Conservation (phyloP, 2,888 invertebrate genomes). For the Agonopterix arenella region DNA sequence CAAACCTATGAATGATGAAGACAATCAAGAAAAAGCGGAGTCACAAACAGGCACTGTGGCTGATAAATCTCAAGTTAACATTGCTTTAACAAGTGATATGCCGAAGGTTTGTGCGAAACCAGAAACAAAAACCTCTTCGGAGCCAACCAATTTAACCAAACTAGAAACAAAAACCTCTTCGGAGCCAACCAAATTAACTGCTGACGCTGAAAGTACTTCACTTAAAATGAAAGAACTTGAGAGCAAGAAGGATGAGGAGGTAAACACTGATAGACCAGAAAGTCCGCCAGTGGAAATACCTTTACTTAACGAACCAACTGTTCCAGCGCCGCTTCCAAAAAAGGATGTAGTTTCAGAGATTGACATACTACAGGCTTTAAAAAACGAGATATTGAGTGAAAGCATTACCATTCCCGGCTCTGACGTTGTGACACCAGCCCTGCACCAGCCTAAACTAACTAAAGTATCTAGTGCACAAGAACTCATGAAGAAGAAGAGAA, state of each 20-base stretch:
- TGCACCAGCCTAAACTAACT: conserved; percentile 62
- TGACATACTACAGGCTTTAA: conserved; percentile 65
- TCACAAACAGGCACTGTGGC: not conserved
- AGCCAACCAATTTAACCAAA: too few species aligned
- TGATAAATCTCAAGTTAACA: too few species aligned
- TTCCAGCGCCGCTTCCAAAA: conserved; percentile 25
- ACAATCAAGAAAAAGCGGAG: conserved; percentile 4
- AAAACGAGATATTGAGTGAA: conserved; percentile 65
- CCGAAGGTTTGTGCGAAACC: too few species aligned
- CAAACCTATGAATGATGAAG: conserved; percentile 29
- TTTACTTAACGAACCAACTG: conserved; percentile 38
- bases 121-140: too few species aligned
- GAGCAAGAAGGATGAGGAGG: too few species aligned
- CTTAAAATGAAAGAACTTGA: too few species aligned
- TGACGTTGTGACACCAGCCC: conserved; percentile 42
- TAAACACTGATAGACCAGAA: not conserved
- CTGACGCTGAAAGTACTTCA: too few species aligned
- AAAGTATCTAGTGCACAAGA: conserved; percentile 53
- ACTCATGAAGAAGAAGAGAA: conserved; percentile 55
- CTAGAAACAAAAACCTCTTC: too few species aligned
- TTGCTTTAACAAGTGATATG: too few species aligned
- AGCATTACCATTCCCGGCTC: conserved; percentile 36
- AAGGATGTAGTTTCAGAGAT: conserved; percentile 54
- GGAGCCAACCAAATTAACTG: too few species aligned
- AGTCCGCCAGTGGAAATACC: conserved; percentile 38